Evolutionary conservation across 1,140 invertebrate species (phyloP).

Genomic region (Pogonomyrmex californicus): DNA sequence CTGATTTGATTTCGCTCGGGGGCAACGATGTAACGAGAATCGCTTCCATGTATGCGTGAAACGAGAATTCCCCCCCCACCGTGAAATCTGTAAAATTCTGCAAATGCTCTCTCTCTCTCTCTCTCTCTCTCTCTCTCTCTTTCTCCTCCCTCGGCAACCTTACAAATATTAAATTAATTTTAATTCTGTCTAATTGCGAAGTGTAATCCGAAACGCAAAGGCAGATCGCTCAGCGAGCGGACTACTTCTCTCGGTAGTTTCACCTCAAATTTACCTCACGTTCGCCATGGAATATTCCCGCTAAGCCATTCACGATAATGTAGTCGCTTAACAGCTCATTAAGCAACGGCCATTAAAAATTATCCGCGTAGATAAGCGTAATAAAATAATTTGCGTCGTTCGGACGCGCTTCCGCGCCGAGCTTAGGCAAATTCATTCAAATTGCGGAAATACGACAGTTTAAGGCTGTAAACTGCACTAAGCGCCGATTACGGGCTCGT

Average conservation of each 20-base stretch:
- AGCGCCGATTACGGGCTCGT: conserved; percentile 63
- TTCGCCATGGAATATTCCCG: conserved; percentile 5
- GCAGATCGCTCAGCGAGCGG: not conserved
- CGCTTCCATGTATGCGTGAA: not conserved
- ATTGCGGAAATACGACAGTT: conserved; percentile 70
- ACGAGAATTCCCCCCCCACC: not conserved
- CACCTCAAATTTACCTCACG: conserved; percentile 11
- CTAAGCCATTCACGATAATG: conserved; percentile 48
- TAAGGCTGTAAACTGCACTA: conserved; percentile 69
- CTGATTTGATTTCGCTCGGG: conserved; percentile 44
- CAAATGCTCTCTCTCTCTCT: not conserved
- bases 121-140: no score
- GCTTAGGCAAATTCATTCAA: conserved; percentile 74
- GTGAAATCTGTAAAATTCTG: not conserved
- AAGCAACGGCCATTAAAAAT: conserved; percentile 67
- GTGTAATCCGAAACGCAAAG: not conserved
- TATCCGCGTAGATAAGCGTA: conserved; percentile 63
- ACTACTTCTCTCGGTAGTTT: not conserved
- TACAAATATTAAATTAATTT: not conserved
- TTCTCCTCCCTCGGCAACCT: no score
- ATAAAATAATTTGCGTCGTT: conserved; percentile 67
- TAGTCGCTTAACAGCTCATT: conserved; percentile 56
- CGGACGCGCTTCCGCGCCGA: not conserved
- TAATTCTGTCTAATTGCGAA: not conserved
- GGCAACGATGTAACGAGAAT: conserved; percentile 33